Evolutionary conservation across 1,140 invertebrate species (phyloP).

Genomic region (Lepidostoma basale): DNA sequence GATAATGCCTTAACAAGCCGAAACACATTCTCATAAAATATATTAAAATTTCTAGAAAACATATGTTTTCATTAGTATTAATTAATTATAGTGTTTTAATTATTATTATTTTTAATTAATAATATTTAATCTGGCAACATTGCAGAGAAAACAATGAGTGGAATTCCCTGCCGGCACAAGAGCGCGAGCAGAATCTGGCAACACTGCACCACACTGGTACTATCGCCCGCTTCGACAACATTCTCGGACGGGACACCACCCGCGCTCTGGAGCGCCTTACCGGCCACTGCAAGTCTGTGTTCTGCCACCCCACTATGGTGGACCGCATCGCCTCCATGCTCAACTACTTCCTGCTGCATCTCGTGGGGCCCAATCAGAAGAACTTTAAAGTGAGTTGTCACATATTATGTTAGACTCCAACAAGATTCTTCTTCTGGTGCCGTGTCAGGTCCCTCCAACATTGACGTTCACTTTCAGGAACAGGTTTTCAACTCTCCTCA

Average conservation of each 20-base stretch:
- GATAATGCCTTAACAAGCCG: neutral
- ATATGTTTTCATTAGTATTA: too few relatives aligned
- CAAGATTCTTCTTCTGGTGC: too few relatives aligned
- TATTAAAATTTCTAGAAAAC: too few relatives aligned
- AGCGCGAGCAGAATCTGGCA: constrained; percentile 77
- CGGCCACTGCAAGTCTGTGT: constrained; percentile 83
- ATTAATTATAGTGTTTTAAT: neutral
- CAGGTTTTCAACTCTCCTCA: too few relatives aligned
- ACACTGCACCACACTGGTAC: constrained; percentile 81
- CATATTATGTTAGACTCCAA: too few relatives aligned
- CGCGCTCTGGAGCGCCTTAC: constrained; percentile 83
- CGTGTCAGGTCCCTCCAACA: too few relatives aligned
- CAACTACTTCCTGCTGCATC: constrained; percentile 90
- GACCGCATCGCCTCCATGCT: constrained; percentile 94
- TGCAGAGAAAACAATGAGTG: constrained; percentile 64
- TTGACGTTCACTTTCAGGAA: too few relatives aligned
- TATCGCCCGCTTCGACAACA: constrained; percentile 91
- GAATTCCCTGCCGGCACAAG: constrained; percentile 70
- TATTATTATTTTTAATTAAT: neutral
- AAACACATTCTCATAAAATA: too few relatives aligned
- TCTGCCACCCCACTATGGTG: constrained; percentile 90
- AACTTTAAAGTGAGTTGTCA: constrained; percentile 78
- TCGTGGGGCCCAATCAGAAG: constrained; percentile 87
- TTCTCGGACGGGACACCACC: constrained; percentile 89
- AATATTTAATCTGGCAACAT: too few relatives aligned